Evolutionary conservation across 64 coral and sea anemone species (phyloP).

Genomic region (Cladopsammia gracilis): DNA sequence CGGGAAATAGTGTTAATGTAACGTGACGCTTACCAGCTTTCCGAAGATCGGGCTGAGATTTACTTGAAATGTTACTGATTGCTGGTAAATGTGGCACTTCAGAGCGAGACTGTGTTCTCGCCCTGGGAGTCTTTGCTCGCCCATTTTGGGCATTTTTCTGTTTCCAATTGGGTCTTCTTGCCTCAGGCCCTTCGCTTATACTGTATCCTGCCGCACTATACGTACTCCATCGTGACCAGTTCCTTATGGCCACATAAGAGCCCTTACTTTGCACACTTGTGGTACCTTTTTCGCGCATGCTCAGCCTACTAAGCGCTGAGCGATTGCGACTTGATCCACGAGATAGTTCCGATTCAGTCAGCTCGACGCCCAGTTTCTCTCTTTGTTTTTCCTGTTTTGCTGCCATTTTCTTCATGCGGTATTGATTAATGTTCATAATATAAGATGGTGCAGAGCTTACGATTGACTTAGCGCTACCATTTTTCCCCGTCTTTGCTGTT

Average conservation of each 20-base stretch:
- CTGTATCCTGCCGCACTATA: conserved; percentile 65
- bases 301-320: background rate
- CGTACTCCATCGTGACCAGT: conserved; percentile 70
- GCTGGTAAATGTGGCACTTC: background rate
- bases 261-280: conserved; percentile 38
- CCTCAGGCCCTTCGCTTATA: conserved; percentile 20
- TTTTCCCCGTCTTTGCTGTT: conserved; percentile 3
- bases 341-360: conserved; percentile 39
- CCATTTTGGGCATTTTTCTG: background rate
- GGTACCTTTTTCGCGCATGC: conserved; percentile 37
- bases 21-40: conserved; percentile 4
- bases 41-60: conserved; percentile 16
- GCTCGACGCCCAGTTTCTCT: background rate
- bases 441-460: conserved; percentile 48
- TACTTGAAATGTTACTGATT: background rate
- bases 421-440: conserved; percentile 34
- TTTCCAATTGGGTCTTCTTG: background rate
- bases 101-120: background rate
- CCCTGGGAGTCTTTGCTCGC: background rate
- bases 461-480: conserved; percentile 4
- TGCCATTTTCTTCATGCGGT: conserved; percentile 50
- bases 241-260: conserved; percentile 55
- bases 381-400: conserved; percentile 22
- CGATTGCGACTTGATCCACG: background rate
- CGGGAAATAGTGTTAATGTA: background rate